Base-by-base conservation (phyloP, 2,888 invertebrate species). In the Cosmopolites sordidus region DNA sequence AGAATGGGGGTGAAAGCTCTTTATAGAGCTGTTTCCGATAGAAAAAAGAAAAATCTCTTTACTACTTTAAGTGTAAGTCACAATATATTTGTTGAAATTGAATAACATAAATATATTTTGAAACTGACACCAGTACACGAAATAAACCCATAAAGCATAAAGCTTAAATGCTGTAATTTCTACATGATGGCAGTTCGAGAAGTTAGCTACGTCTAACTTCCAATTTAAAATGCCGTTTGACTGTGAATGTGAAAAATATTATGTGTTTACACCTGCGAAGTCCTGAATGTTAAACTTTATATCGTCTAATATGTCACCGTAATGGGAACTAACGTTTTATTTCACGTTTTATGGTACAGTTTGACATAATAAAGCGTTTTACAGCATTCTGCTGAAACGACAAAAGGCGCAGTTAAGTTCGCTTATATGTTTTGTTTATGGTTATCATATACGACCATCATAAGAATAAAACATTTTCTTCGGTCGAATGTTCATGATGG, bases 291-390 rank as follows among this genome's bases (percentile, higher is more conserved):
- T 52, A 44, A 48, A 56, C 52, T 52, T 56, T 56, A 56, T 52
- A 43, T 52, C 51, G 44, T 43, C 56, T 56, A 56, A 56, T 56
- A 56, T 56, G 56, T 56, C 52, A 48, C 49, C 43, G 45, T 45
- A 56, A 56, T 56, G 56, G 52, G 49, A 27, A 16, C 49, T 49
- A 51, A 46, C 46, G 46, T 56, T 56, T 56, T 56, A 56, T 56
- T 56, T 52, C 56, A 22, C 48, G 38, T 38, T 56, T 56, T 56
- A 56, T 51, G 45, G 43, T 22, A 51, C 51, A 45, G 44, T 56
- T 37, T 47, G 44, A 40, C 44, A 51, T 56, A 56, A 56, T 56
- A 56, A 56, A 56, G 43, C 49, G 56, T 52, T 56, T 56, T 56
- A 52, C 49, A 49, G 51, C 56, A 56, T 45, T 49, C 47, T 56